phyloP scores from a whole-genome alignment of 1,140 invertebrate genomes.

The Uloborus diversus region DNA sequence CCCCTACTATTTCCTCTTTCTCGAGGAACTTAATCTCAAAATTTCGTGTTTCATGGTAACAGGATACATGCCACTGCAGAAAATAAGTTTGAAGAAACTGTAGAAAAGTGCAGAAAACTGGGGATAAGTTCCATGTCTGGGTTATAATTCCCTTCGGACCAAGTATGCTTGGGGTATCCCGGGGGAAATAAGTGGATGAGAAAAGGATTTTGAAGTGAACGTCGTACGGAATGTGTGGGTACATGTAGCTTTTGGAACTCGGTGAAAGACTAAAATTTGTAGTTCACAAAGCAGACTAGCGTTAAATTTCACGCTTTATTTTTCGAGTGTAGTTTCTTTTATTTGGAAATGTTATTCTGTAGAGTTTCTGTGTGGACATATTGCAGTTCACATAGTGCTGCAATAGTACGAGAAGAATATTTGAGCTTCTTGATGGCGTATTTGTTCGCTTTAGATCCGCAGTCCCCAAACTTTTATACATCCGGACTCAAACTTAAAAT shows the following conservation, averaged over 20 bases:
- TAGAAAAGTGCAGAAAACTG: neutral
- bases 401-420: no score
- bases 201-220: slow-evolving; percentile 26
- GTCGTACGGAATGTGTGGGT: slow-evolving; percentile 24
- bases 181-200: slow-evolving; percentile 29
- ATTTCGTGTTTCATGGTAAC: neutral
- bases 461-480: no score
- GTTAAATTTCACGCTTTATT: no score
- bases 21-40: neutral
- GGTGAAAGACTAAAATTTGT: slow-evolving; percentile 9
- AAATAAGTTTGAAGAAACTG: neutral
- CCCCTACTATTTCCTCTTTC: no score
- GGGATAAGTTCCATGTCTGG: neutral
- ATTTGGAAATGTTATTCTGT: no score
- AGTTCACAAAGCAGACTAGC: neutral
- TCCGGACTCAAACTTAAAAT: no score
- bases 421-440: no score
- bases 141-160: slow-evolving; percentile 25
- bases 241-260: slow-evolving; percentile 5
- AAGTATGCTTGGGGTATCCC: neutral
- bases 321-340: no score
- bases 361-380: no score
- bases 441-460: no score
- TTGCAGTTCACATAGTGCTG: no score
- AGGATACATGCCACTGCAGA: neutral